A percentile compares a stretch with the other conserved stretches of the same genome.
Conservation (phyloP, 2,888 invertebrate species). For the Anoplius nigerrimus region DNA sequence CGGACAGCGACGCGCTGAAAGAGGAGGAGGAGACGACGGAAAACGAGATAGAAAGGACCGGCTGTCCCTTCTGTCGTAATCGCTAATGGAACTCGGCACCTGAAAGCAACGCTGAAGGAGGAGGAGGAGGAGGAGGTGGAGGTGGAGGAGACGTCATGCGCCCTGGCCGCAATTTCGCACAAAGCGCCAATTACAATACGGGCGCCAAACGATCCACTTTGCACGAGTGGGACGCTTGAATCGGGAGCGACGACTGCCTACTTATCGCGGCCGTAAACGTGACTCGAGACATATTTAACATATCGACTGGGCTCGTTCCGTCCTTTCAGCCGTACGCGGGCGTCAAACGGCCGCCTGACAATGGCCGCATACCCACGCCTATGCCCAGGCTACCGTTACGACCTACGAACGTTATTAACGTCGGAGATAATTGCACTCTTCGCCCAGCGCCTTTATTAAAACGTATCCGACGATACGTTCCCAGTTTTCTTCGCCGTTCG, state of each 20-base stretch:
- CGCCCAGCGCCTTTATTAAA: too few relatives aligned
- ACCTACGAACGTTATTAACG: too few relatives aligned
- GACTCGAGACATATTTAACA: slow-evolving; percentile 12
- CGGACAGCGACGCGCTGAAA: slow-evolving; percentile 6
- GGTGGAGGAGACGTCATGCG: slow-evolving; percentile 22
- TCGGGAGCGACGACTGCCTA: slow-evolving; percentile 20
- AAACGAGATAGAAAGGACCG: background rate
- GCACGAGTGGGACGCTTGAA: slow-evolving; percentile 20
- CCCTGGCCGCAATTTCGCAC: slow-evolving; percentile 34
- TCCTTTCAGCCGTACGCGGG: too few relatives aligned
- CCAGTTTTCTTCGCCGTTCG: too few relatives aligned
- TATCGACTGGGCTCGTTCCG: too few relatives aligned
- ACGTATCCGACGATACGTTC: too few relatives aligned
- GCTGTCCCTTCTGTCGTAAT: slow-evolving; percentile 24
- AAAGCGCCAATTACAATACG: slow-evolving; percentile 43
- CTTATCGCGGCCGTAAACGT: slow-evolving; percentile 25
- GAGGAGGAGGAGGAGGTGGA: too few relatives aligned
- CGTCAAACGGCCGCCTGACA: too few relatives aligned
- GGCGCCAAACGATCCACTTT: slow-evolving; percentile 28
- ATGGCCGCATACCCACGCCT: too few relatives aligned
- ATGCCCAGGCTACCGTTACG: too few relatives aligned
- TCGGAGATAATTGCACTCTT: too few relatives aligned
- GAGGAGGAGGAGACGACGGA: background rate
- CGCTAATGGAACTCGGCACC: slow-evolving; percentile 37
- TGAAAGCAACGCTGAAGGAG: slow-evolving; percentile 3